These are phyloP conservation scores for Chorisops tibialis DNA, from an alignment of 2,888 invertebrate genomes.

Conservation along the genomic window DNA sequence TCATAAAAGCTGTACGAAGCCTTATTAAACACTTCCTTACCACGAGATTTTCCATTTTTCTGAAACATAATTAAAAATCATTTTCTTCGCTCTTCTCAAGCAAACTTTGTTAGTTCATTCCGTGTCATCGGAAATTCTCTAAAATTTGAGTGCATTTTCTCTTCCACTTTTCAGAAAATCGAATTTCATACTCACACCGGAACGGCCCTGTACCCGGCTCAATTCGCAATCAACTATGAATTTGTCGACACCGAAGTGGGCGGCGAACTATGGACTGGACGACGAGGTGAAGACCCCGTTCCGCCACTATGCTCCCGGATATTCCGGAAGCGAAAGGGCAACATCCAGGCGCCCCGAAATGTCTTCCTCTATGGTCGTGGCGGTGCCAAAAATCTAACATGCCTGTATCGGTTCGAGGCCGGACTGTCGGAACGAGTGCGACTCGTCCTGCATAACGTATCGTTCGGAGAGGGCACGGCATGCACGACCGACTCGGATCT, in stretches of 20 bases:
- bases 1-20: no score
- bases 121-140: no score
- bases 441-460: conserved; percentile 66
- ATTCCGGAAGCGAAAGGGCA: conserved; percentile 64
- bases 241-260: conserved; percentile 78
- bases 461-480: conserved; percentile 64
- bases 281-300: conserved; percentile 52
- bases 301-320: conserved; percentile 59
- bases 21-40: no score
- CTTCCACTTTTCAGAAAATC: conserved; percentile 47
- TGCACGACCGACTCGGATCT: conserved; percentile 71
- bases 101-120: no score
- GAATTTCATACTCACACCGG: conserved; percentile 65
- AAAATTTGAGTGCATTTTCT: background rate
- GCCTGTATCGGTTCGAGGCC: conserved; percentile 73
- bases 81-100: no score
- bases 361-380: conserved; percentile 82
- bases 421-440: conserved; percentile 63
- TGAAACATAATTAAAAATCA: no score
- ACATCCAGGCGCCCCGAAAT: conserved; percentile 66
- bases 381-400: conserved; percentile 71
- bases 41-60: no score
- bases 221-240: conserved; percentile 73
- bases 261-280: conserved; percentile 61
- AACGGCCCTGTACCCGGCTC: conserved; percentile 75